Base-by-base conservation (phyloP, 2,888 invertebrate genomes). In the Drosophila diplacantha region DNA sequence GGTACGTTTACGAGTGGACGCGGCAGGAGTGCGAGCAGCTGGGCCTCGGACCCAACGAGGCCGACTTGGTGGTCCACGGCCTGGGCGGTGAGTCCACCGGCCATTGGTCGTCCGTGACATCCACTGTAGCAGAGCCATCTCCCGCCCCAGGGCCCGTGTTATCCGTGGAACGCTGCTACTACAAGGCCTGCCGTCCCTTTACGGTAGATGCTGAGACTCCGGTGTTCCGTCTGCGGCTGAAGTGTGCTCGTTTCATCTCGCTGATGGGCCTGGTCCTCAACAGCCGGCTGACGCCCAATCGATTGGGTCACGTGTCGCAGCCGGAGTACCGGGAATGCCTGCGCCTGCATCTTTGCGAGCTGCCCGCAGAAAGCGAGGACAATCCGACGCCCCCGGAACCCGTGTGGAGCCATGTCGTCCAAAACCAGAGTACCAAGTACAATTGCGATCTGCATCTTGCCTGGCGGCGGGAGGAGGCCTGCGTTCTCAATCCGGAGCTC, bases 1-100 rank as follows among this genome's bases (percentile, higher is more conserved):
- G 86, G 83, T 88, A 87, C 52, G 84, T 87, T 3, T 81, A 85
- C 35, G 85, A 86, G 58, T 88, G 88, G 88, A 87, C 85, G n/a
- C 83, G 85, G 39, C 85, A 84, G 54, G 88, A 88, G 65, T 88
- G 87, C 44, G 71, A 79, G 24, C 74, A 77, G 31, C 63, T 83
- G 31, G 81, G 84, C 7, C 53, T 85, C 5, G 72, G 79, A 24
- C 65, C 80, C 4, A 72, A 69, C n/a, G 85, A 88, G 47, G 83
- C 68, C 18, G 64, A 34, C 12, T 16, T 62, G 31, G 61, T 62
- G 26, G 65, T 64, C 0, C 37, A 64, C 24, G 57, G n/a, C 3
- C 34, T 65, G 38, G 68, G 50, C 16, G 38, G 44, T 3, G 44
- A 57, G 20, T 29, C 68, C 0, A 67, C 41, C 9, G 24, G 49